Conservation (phyloP, 2,113 vertebrate genomes). For the Saccopteryx bilineata region DNA sequence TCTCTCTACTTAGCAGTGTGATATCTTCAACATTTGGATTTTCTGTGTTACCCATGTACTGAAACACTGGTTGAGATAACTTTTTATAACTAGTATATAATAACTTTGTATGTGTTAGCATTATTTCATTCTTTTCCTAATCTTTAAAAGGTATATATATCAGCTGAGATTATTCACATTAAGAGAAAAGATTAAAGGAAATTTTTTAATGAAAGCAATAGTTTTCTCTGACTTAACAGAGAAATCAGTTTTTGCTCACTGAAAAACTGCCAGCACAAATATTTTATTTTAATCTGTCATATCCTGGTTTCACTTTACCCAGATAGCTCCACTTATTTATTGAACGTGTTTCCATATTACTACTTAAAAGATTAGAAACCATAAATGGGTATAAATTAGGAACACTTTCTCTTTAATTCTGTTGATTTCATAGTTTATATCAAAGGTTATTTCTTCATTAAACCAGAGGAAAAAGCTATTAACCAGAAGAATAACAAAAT, state of each 20-base stretch:
- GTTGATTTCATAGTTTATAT: conserved; percentile 42
- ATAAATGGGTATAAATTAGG: conserved; percentile 31
- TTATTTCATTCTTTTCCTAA: conserved; percentile 9
- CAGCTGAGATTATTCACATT: background rate
- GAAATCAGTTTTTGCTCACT: background rate
- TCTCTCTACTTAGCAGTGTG: background rate
- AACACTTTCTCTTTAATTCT: background rate
- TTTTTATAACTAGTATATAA: background rate
- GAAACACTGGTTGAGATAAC: background rate
- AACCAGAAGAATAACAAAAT: background rate
- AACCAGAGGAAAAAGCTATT: background rate
- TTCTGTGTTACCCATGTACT: background rate
- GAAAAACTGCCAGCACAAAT: background rate
- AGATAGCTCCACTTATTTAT: conserved; percentile 32
- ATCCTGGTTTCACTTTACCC: background rate
- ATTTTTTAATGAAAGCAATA: background rate
- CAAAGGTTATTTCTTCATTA: conserved; percentile 45
- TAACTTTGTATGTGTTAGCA: background rate
- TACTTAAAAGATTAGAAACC: conserved; percentile 47
- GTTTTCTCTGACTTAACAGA: background rate
- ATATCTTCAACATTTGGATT: background rate
- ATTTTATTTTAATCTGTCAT: background rate
- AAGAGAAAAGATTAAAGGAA: conserved; percentile 42
- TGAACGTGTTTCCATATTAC: conserved; percentile 27
- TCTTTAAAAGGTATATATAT: background rate